Percentiles rank a stretch among this genome's conserved stretches.
phyloP scores from a whole-genome alignment of 2,888 invertebrate species.

The Netelia fuscicornis region DNA sequence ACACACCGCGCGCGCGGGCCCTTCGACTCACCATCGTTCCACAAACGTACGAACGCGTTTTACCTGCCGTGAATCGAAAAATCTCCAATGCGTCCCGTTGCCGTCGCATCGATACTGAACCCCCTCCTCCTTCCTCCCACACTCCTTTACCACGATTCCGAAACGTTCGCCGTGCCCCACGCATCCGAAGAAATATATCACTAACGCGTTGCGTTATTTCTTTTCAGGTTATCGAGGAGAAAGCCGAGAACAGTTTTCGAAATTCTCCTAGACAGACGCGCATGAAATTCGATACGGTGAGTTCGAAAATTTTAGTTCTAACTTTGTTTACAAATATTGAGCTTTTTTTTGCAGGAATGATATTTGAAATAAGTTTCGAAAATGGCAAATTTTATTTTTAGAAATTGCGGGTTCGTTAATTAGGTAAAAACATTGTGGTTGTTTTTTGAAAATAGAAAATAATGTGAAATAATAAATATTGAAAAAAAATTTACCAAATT shows the following conservation, averaged over 20 bases:
- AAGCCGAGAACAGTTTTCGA: not conserved
- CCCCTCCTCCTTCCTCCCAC: slow-evolving; percentile 51
- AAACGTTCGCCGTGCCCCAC: slow-evolving; percentile 4
- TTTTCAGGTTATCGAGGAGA: slow-evolving; percentile 28
- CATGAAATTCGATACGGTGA: not conserved
- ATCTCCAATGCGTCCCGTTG: slow-evolving; percentile 3
- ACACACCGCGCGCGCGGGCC: slow-evolving; percentile 69
- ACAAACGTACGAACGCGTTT: slow-evolving; percentile 32
- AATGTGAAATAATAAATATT: too few species aligned
- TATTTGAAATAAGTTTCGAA: too few species aligned
- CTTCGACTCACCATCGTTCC: slow-evolving; percentile 20
- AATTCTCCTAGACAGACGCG: not conserved
- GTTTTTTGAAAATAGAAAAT: too few species aligned
- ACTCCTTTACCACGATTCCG: slow-evolving; percentile 53
- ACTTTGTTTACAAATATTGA: too few species aligned
- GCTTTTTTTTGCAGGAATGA: too few species aligned
- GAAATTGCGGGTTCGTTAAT: too few species aligned
- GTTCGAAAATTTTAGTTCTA: not conserved
- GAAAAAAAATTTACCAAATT: too few species aligned
- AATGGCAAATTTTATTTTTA: too few species aligned
- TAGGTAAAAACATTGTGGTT: too few species aligned
- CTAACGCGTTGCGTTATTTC: not conserved
- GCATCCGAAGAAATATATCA: slow-evolving; percentile 10
- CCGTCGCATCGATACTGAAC: slow-evolving; percentile 78
- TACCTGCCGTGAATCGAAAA: slow-evolving; percentile 60